Evolutionary conservation across 2,797 vertebrate species (phyloP), one percentile per base, ranked within the genome.

Genomic region (Peromyscus melanophrys): DNA sequence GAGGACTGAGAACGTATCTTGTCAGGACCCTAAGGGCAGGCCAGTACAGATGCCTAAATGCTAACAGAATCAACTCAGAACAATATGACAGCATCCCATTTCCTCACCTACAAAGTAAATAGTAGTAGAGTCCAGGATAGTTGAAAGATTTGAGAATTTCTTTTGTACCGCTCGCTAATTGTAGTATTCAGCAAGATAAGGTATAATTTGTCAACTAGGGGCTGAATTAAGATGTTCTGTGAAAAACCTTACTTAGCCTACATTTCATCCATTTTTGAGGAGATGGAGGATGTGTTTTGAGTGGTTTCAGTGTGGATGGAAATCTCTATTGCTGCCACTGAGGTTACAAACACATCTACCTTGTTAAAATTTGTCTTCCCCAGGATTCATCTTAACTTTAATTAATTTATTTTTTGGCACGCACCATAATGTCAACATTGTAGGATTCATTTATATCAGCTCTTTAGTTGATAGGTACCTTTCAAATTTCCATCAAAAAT

Each of bases 401-500:
- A 43, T 61, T 59, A 57, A 81, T 96, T 94, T 92, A 97, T 90
- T 81, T 89, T 78, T 57, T 85, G 95, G 65, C 71, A 1, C 65
- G 11, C 94, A 90, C 94, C 92, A 52, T 71, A 94, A 96, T 90
- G 93, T 97, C 95, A 96, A 1, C 4, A 91, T 49, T 90, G 81
- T 76, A 92, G 81, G 63, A 34, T 97, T 91, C 87, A 82, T 96
- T 95, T 97, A 95, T 88, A 84, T 80, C 94, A 85, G 81, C 49
- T 31, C n/a, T 90, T 88, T 61, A 83, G 4, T 4, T 61, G 2
- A 43, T 82, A 76, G 57, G 11, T 76, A 34, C 2, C 21, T 75
- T 52, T 40, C 5, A 9, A 59, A 49, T 91, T 59, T 82, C 11
- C 14, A 29, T 67, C 37, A 87, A 87, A 65, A 52, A 14, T 9